Evolutionary conservation across 2,113 vertebrate genomes (phyloP).

Genomic region (Rousettus leschenaultii): DNA sequence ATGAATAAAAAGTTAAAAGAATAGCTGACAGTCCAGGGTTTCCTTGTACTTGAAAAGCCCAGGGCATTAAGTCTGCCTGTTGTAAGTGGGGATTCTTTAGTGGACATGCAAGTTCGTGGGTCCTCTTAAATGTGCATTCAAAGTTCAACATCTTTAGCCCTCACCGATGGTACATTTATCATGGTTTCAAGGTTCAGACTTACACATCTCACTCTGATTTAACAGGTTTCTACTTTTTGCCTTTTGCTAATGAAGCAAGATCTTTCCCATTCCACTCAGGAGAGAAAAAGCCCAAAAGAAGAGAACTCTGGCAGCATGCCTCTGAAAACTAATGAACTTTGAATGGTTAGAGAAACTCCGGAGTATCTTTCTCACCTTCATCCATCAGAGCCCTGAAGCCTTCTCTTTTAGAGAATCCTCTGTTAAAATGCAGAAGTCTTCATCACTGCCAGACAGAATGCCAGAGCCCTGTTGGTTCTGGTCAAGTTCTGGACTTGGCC

Average conservation of each 20-base stretch:
- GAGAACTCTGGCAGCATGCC: background rate
- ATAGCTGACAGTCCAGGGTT: background rate
- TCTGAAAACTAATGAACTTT: background rate
- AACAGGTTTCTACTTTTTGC: background rate
- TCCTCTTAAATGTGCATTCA: background rate
- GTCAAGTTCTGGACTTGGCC: background rate
- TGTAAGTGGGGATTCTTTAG: background rate
- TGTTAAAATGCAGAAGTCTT: slow-evolving; percentile 30
- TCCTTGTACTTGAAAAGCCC: slow-evolving; percentile 2
- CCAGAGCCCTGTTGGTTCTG: background rate
- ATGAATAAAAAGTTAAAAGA: background rate
- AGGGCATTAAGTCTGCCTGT: background rate
- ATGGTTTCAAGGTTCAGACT: background rate
- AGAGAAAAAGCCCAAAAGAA: background rate
- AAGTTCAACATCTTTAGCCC: fast-evolving
- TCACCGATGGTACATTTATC: background rate
- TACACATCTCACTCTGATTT: background rate
- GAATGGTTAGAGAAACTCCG: background rate
- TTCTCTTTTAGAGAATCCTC: background rate
- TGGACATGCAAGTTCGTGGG: background rate
- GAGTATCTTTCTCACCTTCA: background rate
- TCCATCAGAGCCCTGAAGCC: background rate
- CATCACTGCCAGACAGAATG: background rate
- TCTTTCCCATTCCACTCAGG: background rate
- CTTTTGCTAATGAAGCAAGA: background rate